Percentiles rank a stretch among this genome's conserved stretches.
Evolutionary conservation across 2,888 invertebrate species (phyloP).

Genomic region (Campoplex nolae): DNA sequence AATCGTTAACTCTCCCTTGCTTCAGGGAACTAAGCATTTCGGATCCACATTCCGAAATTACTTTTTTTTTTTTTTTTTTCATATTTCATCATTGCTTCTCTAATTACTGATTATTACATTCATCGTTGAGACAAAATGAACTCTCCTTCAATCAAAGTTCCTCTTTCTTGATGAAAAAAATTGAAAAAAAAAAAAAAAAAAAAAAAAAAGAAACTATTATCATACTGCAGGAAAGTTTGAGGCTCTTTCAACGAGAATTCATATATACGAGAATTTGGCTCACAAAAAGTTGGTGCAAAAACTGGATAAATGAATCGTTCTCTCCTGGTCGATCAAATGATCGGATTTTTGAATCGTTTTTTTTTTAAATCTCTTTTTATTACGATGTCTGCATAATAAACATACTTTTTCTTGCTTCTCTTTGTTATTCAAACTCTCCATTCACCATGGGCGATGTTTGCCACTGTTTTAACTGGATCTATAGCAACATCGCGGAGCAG

Average conservation of each 20-base stretch:
- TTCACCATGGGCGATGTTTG: conserved; percentile 22
- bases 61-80: neutral
- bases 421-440: conserved; percentile 48
- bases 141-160: neutral
- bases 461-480: conserved; percentile 28
- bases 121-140: neutral
- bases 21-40: conserved; percentile 11
- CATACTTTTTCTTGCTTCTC: conserved; percentile 44
- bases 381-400: conserved; percentile 19
- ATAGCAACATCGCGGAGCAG: conserved; percentile 3
- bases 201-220: neutral
- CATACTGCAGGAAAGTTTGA: neutral
- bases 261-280: too few species aligned
- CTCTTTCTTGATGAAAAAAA: too few species aligned
- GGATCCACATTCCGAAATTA: neutral
- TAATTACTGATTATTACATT: neutral
- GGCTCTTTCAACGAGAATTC: too few species aligned
- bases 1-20: conserved; percentile 37
- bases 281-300: neutral
- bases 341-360: neutral
- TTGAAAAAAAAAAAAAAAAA: neutral
- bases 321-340: conserved; percentile 16
- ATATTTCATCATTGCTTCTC: neutral
- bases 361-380: conserved; percentile 8
- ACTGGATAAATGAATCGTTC: conserved; percentile 11